Evolutionary conservation across 2,888 invertebrate genomes (phyloP), one percentile per base, ranked within the genome.

Genomic region (Cosmia pyralina): DNA sequence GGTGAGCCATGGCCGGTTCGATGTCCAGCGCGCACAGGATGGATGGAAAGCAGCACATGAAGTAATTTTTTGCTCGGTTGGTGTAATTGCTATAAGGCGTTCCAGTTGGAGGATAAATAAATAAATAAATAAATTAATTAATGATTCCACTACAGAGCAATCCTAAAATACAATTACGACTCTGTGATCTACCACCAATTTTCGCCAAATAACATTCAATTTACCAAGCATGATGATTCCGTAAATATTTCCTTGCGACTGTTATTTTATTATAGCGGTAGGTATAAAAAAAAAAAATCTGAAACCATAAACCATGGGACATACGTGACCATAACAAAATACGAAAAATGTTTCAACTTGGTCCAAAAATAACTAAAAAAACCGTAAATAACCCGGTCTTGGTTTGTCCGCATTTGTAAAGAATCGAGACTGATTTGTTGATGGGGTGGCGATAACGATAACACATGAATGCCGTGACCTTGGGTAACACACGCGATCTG

Each of bases 401-500:
- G 63, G 46, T 58, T 60, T 34, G 52, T 57, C 22, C 34, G 69
- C 73, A 66, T 82, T 78, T 77, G 57, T 81, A 73, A 46, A 58
- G 69, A 58, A 76, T 78, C 63, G 59, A 64, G 71, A 70, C 71
- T 53, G 73, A 85, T 85, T 79, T 69, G 75, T 80, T 64, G 78
- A 86, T 81, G 68, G 48, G 65, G 52, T 67, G 13, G 78, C 68
- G 70, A 79, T 77, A 79, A 77, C 68, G 69, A 77, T 74, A 79
- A 69, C 79, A 72, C 68, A 75, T 77, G 69, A 75, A 75, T 72
- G 52, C 41, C 72, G 7, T 80, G 69, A 77, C 86, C 86, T 85
- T 83, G 68, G 53, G 13, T 34, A 13, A 66, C 48, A 77, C 87
- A 86, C 87, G 86, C 86, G 72, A 86, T 82, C 73, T 80, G 60